These are phyloP conservation scores for Brachylomia viminalis DNA, from an alignment of 2,888 invertebrate species.

Conservation along the genomic window DNA sequence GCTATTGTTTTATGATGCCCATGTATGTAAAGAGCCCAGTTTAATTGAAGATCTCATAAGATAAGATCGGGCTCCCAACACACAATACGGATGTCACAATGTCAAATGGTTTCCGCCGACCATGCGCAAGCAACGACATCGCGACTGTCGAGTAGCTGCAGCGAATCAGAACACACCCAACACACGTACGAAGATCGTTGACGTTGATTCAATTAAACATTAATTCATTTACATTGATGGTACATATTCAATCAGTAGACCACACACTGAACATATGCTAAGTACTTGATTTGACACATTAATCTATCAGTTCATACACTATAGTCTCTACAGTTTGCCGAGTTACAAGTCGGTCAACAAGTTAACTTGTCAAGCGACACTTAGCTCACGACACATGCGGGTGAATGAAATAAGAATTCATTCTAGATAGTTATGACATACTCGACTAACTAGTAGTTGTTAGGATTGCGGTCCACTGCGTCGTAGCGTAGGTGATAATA, in stretches of 20 bases:
- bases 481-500: constrained; percentile 21
- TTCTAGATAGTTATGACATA: constrained; percentile 11
- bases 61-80: constrained; percentile 38
- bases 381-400: background rate
- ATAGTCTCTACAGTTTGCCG: background rate
- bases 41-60: constrained; percentile 35
- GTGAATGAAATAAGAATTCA: constrained; percentile 37
- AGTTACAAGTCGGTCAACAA: background rate
- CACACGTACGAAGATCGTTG: background rate
- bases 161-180: constrained; percentile 7
- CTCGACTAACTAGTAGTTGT: constrained; percentile 15
- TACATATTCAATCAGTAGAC: constrained; percentile 7
- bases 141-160: background rate
- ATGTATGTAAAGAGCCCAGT: constrained; percentile 4
- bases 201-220: constrained; percentile 36
- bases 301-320: background rate
- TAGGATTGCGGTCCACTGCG: constrained; percentile 20
- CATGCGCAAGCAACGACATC: constrained; percentile 25
- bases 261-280: background rate
- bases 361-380: background rate
- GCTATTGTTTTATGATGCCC: background rate
- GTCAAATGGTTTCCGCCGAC: constrained; percentile 33
- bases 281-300: background rate
- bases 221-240: constrained; percentile 7
- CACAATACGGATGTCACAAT: constrained; percentile 36